Base-by-base conservation (phyloP, 1,140 invertebrate genomes). In the Idris sp. region DNA sequence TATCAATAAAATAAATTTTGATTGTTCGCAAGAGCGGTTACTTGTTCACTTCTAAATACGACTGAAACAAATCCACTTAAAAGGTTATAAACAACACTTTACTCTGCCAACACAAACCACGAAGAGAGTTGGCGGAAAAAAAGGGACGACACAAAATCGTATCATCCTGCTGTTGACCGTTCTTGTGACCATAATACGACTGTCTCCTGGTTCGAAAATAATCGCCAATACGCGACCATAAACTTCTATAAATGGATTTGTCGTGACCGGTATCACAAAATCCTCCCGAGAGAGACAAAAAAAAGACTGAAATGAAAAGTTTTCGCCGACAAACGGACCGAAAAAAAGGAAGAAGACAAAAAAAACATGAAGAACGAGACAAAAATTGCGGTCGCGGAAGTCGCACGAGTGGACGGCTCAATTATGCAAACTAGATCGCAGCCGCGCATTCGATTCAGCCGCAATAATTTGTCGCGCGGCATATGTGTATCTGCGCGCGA, bases 201-300 rank as follows among this genome's bases (percentile, higher is more conserved):
- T 40, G 43, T 48, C 26, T 28, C 35, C 4, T 14, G 14, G 2
- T 11, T 49, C 33, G 25, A 22, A 31, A 65, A 61, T 69, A 54
- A 48, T 61, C 31, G 43, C 28, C 41, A 22, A 3, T 44, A 59
- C 53, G 59, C 28, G 54, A 78, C 51, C 14, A 49, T 72, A 69
- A 53, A 41, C 18, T 62, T 48, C 36, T 59, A 65, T 62, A 59
- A 79, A 78, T 74, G 64, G 76, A 61, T 78, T 68, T 56, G 76
- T 79, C 76, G 73, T 78, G 78, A 76, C 68, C 65, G 22, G 18
- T 71, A 44, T 54, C 71, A 59, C 58, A 61, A 33, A 35, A 26
- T 54, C 74, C 54, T 62, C 40, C 26, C 2, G 46, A 10, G 33
- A 30, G 33, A 35, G 36, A 18, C 51, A 44, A 15, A 40, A 51